phyloP scores from a whole-genome alignment of 1,140 invertebrate species.

The Trigoniulus corallinus region DNA sequence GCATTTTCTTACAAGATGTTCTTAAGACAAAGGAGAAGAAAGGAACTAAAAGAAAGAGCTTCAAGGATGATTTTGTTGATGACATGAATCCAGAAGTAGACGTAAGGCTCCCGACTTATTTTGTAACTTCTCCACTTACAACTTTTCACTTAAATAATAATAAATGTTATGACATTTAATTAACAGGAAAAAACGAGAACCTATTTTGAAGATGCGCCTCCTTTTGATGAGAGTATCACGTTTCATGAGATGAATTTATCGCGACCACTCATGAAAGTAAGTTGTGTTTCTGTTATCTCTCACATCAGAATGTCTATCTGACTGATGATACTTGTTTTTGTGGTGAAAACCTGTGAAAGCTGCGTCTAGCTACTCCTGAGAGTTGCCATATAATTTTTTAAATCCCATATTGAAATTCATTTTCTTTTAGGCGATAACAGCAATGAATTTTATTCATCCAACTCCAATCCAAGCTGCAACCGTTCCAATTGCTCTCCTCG shows the following conservation, averaged over 20 bases:
- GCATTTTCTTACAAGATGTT: background rate
- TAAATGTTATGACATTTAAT: background rate
- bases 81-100: conserved; percentile 11
- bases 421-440: conserved; percentile 48
- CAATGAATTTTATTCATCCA: conserved; percentile 75
- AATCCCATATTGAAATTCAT: background rate
- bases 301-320: background rate
- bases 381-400: background rate
- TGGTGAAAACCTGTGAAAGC: background rate
- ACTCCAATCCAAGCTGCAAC: conserved; percentile 93
- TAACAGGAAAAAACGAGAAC: conserved; percentile 22
- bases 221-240: conserved; percentile 47
- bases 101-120: conserved; percentile 12
- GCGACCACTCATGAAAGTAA: conserved; percentile 62
- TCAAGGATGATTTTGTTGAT: conserved; percentile 1
- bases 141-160: conserved; percentile 14
- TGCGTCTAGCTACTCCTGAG: background rate
- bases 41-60: conserved; percentile 11
- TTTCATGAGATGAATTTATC: conserved; percentile 92
- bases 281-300: conserved; percentile 4
- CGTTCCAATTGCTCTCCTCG: conserved; percentile 80
- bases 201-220: conserved; percentile 50
- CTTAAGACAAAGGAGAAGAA: conserved; percentile 5
- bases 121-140: conserved; percentile 10
- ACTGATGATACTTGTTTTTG: background rate